Base-by-base conservation (phyloP, 2,888 invertebrate species). In the Thecophora atra region DNA sequence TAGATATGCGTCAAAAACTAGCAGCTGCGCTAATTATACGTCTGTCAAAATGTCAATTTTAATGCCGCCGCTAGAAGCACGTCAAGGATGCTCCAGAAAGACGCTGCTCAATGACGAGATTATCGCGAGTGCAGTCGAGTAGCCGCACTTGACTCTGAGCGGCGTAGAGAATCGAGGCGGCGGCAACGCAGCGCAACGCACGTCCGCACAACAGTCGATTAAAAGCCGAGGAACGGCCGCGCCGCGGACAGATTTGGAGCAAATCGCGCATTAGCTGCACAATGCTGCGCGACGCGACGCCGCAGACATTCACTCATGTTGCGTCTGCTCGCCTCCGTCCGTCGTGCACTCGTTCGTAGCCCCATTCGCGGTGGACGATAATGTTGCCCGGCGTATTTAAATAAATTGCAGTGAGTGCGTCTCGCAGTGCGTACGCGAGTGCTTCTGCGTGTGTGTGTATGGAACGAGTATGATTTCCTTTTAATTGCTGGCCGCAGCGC, bases 31-130 rank as follows among this genome's bases (percentile, higher is more conserved):
- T 78, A 78, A 79, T 78, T 78, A 79, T 76, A 78, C 76, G 77
- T 77, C 79, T 79, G 77, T 79, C 79, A 79, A 79, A 78, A 76
- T 78, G 79, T 74, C 79, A 78, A 79, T 78, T 77, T 76, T 76
- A 79, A 78, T 77, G 77, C 76, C 74, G 74, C n/a, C n/a, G 64
- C 44, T 42, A 68, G 60, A 60, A 71, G 30, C 65, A 42, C 30
- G 28, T 58, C 58, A 44, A 56, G 47, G 65, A 64, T 58, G 71
- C 64, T 63, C 64, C 44, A 65, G 56, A 56, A 64, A 64, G 63
- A 37, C 24, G 42, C 26, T 52, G 21, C 42, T 67, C 67, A 54
- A 67, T 67, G 64, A 64, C 26, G 28, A 64, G 47, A 47, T 64
- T 47, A 64, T 44, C 15, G 21, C 30, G 60, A 60, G 60, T n/a